phyloP scores from a whole-genome alignment of 2,797 vertebrate species.

The Acrocephalus scirpaceus region DNA sequence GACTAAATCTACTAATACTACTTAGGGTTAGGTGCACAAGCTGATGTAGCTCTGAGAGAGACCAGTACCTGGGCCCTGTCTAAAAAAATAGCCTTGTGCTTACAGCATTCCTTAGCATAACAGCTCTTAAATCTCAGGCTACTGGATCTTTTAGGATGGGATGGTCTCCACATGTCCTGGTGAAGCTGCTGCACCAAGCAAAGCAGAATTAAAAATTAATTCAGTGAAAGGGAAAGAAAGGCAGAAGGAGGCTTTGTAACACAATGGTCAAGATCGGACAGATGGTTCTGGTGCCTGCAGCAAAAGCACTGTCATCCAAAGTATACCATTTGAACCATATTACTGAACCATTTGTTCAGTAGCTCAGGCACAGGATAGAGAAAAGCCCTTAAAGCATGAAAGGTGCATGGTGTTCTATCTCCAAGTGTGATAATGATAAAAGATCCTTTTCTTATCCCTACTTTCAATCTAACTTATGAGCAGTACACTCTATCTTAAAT shows the following conservation, averaged over 20 bases:
- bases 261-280: neutral
- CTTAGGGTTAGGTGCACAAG: neutral
- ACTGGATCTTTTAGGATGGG: neutral
- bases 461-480: neutral
- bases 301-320: neutral
- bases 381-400: neutral
- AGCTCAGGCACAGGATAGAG: neutral
- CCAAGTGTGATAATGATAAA: neutral
- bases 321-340: neutral
- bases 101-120: neutral
- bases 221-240: neutral
- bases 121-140: neutral
- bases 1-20: neutral
- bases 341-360: neutral
- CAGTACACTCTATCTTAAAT: neutral
- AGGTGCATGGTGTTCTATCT: neutral
- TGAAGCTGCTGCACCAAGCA: neutral
- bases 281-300: neutral
- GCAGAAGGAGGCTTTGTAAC: neutral
- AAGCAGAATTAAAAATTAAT: neutral
- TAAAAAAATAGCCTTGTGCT: neutral
- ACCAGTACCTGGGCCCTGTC: neutral
- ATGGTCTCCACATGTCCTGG: neutral
- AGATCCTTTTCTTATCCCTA: neutral
- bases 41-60: neutral